phyloP scores from a whole-genome alignment of 2,113 vertebrate species.

The Plotosus lineatus region DNA sequence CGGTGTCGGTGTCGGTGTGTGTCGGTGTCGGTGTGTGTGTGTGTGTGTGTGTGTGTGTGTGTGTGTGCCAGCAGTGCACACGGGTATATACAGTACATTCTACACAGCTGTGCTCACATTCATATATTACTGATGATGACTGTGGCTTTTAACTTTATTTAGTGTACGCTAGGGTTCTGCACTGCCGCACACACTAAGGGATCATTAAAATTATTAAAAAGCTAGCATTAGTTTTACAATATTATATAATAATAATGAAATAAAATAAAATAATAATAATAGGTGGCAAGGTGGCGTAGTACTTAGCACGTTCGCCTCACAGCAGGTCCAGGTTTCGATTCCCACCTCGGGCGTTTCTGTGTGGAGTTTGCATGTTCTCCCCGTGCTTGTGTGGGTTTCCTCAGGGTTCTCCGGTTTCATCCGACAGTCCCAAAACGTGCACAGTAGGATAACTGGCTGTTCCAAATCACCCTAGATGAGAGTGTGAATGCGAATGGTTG shows the following conservation, averaged over 20 bases:
- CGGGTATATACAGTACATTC: not conserved
- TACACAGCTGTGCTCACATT: conserved; percentile 55
- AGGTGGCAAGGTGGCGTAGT: no score
- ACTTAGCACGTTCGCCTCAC: no score
- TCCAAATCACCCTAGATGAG: no score
- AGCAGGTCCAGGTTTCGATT: no score
- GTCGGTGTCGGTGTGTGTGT: conserved; percentile 1
- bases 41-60: not conserved
- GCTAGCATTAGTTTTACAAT: not conserved
- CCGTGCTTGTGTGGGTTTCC: no score
- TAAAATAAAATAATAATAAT: not conserved
- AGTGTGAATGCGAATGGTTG: no score
- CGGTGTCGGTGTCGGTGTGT: not conserved
- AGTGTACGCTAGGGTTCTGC: not conserved
- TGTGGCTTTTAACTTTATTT: not conserved
- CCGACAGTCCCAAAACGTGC: no score
- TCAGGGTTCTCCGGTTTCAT: no score
- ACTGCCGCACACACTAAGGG: not conserved
- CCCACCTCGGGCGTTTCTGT: no score
- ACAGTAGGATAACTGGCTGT: no score
- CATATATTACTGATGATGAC: not conserved
- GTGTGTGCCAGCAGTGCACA: not conserved
- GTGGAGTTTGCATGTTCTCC: no score
- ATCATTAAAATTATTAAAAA: no score
- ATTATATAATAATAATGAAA: not conserved